Base-by-base conservation (phyloP, 2,113 vertebrate species). In the Callithrix jacchus region DNA sequence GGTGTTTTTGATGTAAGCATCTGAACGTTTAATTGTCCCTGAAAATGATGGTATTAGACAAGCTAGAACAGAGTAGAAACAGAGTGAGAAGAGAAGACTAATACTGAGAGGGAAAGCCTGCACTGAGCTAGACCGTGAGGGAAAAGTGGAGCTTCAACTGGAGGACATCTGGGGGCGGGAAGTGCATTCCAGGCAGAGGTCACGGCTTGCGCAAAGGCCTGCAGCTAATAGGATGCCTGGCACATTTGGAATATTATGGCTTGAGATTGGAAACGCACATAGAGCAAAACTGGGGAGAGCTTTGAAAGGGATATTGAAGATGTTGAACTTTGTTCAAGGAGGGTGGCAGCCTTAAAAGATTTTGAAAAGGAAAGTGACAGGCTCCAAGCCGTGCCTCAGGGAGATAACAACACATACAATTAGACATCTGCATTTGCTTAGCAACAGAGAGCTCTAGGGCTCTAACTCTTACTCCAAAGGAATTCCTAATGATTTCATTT, bases 371-470 rank as follows among this genome's bases (percentile, higher is more conserved):
- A 49, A 93, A 77, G 42, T 21, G 76, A 20, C 35, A 20, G 9
- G 74, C 56, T 94, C 83, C 17, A 66, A 64, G 83, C 61, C 3
- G 4, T 47, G 95, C 56, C 66, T 49, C 9, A 32, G n/a, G 17
- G 81, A 92, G 85, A 95, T 52, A 87, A 64, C 37, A 81, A 76
- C 8, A 23, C 25, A 70, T 70, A 89, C 91, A 83, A 76, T 91
- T 76, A 94, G 80, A 97, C 95, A 97, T 94, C 94, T 97, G 95
- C 23, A 18, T 93, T 89, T 95, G 94, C 93, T 97, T 97, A 97
- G 92, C 91, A n/a, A 52, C 68, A 32, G n/a, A 91, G 68, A 81
- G 42, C 90, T 95, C 70, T 45, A 54, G 92, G 87, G 23, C 64
- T 88, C 20, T 64, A 61, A 74, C 58, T 89, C 86, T 87, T 96